Evolutionary conservation across 2,797 vertebrate genomes (phyloP), one percentile per base, ranked within the genome.

Genomic region (Leuciscus waleckii): DNA sequence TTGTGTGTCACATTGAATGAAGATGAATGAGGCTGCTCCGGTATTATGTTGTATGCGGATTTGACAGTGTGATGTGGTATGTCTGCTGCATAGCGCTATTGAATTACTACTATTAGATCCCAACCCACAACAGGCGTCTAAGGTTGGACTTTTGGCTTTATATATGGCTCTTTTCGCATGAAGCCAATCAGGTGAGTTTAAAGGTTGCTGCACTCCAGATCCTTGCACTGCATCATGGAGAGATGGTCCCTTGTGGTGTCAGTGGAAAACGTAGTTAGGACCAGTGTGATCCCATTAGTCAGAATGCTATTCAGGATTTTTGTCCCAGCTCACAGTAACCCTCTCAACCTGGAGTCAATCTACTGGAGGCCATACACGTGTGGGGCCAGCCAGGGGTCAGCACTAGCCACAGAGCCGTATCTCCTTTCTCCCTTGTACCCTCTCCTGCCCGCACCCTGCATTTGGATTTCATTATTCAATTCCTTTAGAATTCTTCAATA

Each of bases 391-490:
- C 90, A 93, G 82, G 90, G 94, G 94, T 95, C 94, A 93, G 82
- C 91, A 87, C 89, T 87, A 86, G 88, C 90, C 90, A 89, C 71
- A 90, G 87, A 92, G 89, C 89, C 86, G 77, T 93, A 92, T 94
- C 91, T 92, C 83, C 86, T 81, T 37, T 71, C 90, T 88, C 69
- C 84, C 67, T 71, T 65, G 79, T 82, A 81, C 63, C 51, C 39
- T 86, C 82, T 67, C 85, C 84, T 58, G 67, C 77, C 90, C 73
- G 10, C 85, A 82, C 81, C 88, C 69, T 67, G 85, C 93, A 93
- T 94, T 94, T 95, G 92, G 94, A 93, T 93, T 88, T 90, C 89
- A 94, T 95, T 95, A 94, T 88, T 63, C 88, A 89, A 88, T 84
- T 82, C 84, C 70, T 73, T 84, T 61, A 73, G 83, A 92, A 89